Evolutionary conservation across 2,113 vertebrate genomes (phyloP).

Genomic region (Corythaeola cristata): DNA sequence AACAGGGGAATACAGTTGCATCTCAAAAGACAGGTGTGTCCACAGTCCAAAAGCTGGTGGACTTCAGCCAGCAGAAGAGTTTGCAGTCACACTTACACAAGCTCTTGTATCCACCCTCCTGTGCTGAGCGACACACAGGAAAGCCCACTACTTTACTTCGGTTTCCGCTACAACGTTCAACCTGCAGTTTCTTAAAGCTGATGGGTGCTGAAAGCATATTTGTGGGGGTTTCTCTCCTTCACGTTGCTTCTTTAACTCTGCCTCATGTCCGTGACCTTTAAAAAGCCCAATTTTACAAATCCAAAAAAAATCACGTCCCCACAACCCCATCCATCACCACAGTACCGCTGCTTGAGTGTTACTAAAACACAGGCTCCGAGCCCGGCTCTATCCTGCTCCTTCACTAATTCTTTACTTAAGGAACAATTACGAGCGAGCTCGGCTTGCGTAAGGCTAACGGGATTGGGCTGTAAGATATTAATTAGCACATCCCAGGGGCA

Average conservation of each 20-base stretch:
- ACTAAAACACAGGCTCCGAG: neutral
- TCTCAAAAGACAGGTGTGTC: neutral
- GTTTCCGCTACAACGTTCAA: neutral
- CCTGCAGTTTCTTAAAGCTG: neutral
- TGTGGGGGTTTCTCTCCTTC: neutral
- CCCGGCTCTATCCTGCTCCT: neutral
- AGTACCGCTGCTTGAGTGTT: neutral
- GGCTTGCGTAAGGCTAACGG: neutral
- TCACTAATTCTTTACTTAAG: neutral
- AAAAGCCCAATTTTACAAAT: neutral
- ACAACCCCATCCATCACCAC: neutral
- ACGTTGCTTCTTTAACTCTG: neutral
- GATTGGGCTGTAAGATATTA: neutral
- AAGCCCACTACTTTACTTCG: neutral
- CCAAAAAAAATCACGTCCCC: neutral
- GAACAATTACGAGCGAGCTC: neutral
- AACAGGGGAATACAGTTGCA: neutral
- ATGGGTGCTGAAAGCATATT: neutral
- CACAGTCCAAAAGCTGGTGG: neutral
- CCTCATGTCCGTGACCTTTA: neutral
- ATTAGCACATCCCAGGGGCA: neutral
- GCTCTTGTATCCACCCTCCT: neutral
- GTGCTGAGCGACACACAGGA: neutral
- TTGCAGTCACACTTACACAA: fast-evolving
- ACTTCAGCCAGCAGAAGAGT: neutral